Conservation (phyloP, 2,888 invertebrate species). For the Melanophora roralis region DNA sequence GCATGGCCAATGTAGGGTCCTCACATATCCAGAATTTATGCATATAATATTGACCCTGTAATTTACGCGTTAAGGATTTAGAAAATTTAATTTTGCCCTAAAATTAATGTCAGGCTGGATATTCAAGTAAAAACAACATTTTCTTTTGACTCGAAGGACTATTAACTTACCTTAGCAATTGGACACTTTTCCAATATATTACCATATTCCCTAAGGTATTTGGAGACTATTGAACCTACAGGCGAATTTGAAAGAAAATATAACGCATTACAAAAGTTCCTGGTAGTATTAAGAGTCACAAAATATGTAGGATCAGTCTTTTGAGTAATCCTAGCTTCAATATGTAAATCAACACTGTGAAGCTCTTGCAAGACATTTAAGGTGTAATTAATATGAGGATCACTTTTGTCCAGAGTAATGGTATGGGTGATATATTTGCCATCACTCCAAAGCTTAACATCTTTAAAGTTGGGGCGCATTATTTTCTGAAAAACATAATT, state of each 20-base stretch:
- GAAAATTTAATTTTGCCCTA: slow-evolving; percentile 14
- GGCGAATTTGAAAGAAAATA: slow-evolving; percentile 69
- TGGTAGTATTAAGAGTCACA: slow-evolving; percentile 69
- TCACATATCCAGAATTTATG: slow-evolving; percentile 75
- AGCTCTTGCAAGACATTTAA: slow-evolving; percentile 70
- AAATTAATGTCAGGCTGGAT: not conserved
- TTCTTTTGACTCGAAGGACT: not conserved
- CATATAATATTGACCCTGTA: slow-evolving; percentile 72
- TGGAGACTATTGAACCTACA: slow-evolving; percentile 68
- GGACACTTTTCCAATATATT: slow-evolving; percentile 71
- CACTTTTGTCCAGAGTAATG: slow-evolving; percentile 68
- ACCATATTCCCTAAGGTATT: slow-evolving; percentile 70
- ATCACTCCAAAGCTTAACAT: slow-evolving; percentile 72
- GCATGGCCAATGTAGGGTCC: slow-evolving; percentile 69
- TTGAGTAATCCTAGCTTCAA: slow-evolving; percentile 67
- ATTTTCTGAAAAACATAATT: slow-evolving; percentile 68
- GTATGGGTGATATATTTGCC: slow-evolving; percentile 69
- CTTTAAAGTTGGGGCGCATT: slow-evolving; percentile 72
- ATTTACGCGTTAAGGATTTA: slow-evolving; percentile 64
- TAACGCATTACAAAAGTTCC: slow-evolving; percentile 71
- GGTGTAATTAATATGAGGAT: slow-evolving; percentile 73
- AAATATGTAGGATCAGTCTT: slow-evolving; percentile 69
- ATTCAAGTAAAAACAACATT: not conserved
- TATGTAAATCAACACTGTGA: slow-evolving; percentile 68
- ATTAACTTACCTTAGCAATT: slow-evolving; percentile 69